These are phyloP conservation scores for Brevipalpus yothersi DNA, from an alignment of 1,140 invertebrate genomes.

Conservation along the genomic window DNA sequence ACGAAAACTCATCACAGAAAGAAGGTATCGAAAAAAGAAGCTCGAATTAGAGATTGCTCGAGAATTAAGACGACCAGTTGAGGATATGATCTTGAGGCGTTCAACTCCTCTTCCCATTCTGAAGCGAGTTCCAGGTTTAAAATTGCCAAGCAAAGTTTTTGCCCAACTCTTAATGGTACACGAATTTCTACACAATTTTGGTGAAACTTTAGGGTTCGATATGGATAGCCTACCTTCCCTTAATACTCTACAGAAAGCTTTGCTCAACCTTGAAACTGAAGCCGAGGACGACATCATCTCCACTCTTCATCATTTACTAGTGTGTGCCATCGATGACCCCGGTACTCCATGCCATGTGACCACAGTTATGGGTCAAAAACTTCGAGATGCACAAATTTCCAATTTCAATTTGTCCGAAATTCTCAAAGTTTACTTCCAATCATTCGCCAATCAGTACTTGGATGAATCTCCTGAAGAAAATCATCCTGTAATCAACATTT, in stretches of 20 bases:
- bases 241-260: constrained; percentile 55
- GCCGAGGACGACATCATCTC: constrained; percentile 64
- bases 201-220: constrained; percentile 71
- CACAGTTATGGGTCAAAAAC: constrained; percentile 61
- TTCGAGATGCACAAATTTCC: constrained; percentile 71
- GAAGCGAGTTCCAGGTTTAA: constrained; percentile 49
- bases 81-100: constrained; percentile 24
- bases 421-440: constrained; percentile 62
- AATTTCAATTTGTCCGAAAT: constrained; percentile 76
- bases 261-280: constrained; percentile 48
- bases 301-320: constrained; percentile 62
- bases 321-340: constrained; percentile 78
- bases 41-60: constrained; percentile 58
- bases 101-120: constrained; percentile 38
- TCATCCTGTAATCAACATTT: not conserved
- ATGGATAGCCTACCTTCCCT: constrained; percentile 62
- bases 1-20: constrained; percentile 49
- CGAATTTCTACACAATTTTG: constrained; percentile 87
- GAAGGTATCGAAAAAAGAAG: constrained; percentile 46
- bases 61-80: constrained; percentile 57
- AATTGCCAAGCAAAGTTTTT: constrained; percentile 59
- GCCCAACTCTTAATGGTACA: constrained; percentile 74
- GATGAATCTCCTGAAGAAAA: not conserved
- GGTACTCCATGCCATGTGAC: constrained; percentile 37
- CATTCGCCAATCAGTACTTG: constrained; percentile 20